A percentile compares a stretch with the other conserved stretches of the same genome.
phyloP scores from a whole-genome alignment of 2,797 vertebrate genomes.

The Oryzias sinensis region DNA sequence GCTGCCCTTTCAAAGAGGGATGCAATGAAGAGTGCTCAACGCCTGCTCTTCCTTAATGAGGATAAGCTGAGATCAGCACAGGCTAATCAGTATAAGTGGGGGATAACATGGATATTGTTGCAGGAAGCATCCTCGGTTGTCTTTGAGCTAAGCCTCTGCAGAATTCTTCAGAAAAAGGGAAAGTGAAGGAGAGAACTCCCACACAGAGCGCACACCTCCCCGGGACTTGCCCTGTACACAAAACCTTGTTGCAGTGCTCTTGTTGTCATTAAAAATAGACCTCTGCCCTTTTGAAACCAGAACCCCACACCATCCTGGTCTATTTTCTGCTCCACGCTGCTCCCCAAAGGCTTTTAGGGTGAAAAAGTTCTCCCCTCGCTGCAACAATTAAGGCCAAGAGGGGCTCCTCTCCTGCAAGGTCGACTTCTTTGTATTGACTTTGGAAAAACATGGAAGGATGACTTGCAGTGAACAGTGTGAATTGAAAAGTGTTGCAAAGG shows the following conservation, averaged over 20 bases:
- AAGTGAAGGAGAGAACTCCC: conserved; percentile 47
- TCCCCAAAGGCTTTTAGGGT: conserved; percentile 47
- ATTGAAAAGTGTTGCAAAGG: conserved; percentile 37
- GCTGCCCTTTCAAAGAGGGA: conserved; percentile 13
- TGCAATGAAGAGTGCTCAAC: background rate
- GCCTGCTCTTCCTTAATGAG: conserved; percentile 14
- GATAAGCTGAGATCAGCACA: conserved; percentile 22
- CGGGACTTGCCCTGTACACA: conserved; percentile 34
- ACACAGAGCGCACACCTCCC: conserved; percentile 53
- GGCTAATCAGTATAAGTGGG: conserved; percentile 21
- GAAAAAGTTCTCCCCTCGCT: conserved; percentile 40
- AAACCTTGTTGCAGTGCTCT: conserved; percentile 50
- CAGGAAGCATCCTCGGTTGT: conserved; percentile 27
- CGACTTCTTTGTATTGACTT: conserved; percentile 57
- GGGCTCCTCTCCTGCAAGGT: conserved; percentile 40
- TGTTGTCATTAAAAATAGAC: conserved; percentile 76
- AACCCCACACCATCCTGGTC: conserved; percentile 51
- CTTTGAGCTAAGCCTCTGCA: conserved; percentile 35
- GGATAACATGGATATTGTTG: conserved; percentile 34
- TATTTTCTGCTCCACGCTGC: conserved; percentile 42
- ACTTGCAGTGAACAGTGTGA: conserved; percentile 16
- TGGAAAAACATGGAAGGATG: conserved; percentile 32
- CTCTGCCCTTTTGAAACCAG: conserved; percentile 56
- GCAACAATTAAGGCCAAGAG: conserved; percentile 45
- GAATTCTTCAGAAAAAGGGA: conserved; percentile 21